Base-by-base conservation (phyloP, 1,140 invertebrate species). In the Pristionchus pacificus region DNA sequence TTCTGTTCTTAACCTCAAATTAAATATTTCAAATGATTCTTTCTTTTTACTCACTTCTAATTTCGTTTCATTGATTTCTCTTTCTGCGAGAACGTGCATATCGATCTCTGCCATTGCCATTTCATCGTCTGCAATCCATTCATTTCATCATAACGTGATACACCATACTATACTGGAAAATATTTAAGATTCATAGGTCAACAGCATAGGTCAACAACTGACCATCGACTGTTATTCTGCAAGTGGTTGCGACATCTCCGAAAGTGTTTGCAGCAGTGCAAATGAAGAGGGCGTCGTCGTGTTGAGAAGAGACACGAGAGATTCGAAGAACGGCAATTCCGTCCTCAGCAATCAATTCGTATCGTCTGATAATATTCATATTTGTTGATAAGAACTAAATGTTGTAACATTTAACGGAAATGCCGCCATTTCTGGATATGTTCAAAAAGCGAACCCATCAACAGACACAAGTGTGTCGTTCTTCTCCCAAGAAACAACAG, bases 261-360 rank as follows among this genome's bases (percentile, higher is more conserved):
- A 76, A 69, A 31, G 60, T 67, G 29, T 75, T 75, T 28, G 71
- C 68, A 38, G 74, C 69, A 15, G 61, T 68, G 33, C 74, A 75
- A 15, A 60, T 62, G 61, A 62, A 75, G 13, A 25, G 55, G n/a
- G 55, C 74, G 13, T 66, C 63, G 30, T 75, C 74, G 3, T 61
- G 33, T 49, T 65, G 29, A 60, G 58, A n/a, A 0, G 65, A 61
- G 31, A 67, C 38, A 2, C 65, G 62, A 13, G 32, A 33, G n/a
- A 75, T 70, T 57, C 65, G 33, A 27, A 74, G 31, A 69, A 75
- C 65, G 29, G 74, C 74, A 6, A 74, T 65, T 33, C 74, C 74
- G 58, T 75, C 74, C 60, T 75, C 74, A 1, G 49, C 64, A 3
- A 66, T 60, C 14, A 75, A 33, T 65, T 75, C 33, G n/a, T 73